Conservation (phyloP, 30 jellyfish, hydroid and myxozoan species). For the Euphysa ruthae region DNA sequence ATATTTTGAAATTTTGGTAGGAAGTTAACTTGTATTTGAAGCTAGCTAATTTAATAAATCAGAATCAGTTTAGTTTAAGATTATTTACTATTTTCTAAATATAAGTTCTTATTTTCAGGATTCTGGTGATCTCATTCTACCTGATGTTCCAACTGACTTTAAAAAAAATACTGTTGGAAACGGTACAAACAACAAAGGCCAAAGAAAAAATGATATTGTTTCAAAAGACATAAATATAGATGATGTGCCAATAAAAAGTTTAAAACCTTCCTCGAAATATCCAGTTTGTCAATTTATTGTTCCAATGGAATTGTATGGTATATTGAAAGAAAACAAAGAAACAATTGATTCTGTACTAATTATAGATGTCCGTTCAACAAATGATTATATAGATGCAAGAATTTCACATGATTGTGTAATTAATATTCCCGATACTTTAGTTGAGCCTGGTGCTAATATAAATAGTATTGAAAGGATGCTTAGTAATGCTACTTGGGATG, state of each 20-base stretch:
- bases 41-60: no score
- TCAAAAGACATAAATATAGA: neutral
- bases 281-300: neutral
- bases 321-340: constrained; percentile 20
- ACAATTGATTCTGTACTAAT: constrained; percentile 44
- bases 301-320: constrained; percentile 44
- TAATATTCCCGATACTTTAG: constrained; percentile 55
- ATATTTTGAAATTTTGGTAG: no score
- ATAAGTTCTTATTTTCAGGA: neutral
- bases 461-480: constrained; percentile 73
- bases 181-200: neutral
- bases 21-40: no score
- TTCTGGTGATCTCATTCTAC: neutral
- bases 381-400: constrained; percentile 48
- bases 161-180: neutral
- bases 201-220: neutral
- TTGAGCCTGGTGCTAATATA: constrained; percentile 67
- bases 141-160: constrained; percentile 29
- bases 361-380: constrained; percentile 68
- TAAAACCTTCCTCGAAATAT: neutral
- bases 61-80: no score
- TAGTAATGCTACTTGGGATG: constrained; percentile 53
- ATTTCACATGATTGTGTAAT: constrained; percentile 40
- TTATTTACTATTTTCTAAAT: neutral
- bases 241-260: neutral